These are phyloP conservation scores for Gavialis gangeticus DNA, from an alignment of 2,113 vertebrate species.

Conservation along the genomic window DNA sequence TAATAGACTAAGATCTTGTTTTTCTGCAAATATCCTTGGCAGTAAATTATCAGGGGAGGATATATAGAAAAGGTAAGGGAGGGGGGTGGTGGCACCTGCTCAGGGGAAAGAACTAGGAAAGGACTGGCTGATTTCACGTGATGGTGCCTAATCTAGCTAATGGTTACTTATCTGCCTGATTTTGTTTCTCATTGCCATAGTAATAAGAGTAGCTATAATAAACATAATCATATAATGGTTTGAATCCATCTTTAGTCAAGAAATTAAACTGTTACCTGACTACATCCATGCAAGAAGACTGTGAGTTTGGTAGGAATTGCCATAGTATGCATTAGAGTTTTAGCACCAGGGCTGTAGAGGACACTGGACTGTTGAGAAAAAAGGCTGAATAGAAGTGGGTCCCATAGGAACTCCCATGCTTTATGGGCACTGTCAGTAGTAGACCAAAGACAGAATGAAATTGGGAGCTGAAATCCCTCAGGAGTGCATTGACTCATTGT, in stretches of 20 bases:
- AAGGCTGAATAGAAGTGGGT: neutral
- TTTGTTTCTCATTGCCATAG: neutral
- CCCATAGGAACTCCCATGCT: neutral
- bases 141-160: neutral
- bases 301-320: neutral
- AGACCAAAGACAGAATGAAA: slow-evolving; percentile 17
- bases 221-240: neutral
- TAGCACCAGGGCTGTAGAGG: neutral
- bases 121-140: neutral
- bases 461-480: neutral
- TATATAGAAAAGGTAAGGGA: neutral
- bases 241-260: neutral
- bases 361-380: neutral
- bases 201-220: neutral
- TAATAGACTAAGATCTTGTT: neutral
- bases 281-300: neutral
- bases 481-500: slow-evolving; percentile 9
- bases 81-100: neutral
- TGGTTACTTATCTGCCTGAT: neutral
- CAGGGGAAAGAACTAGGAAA: neutral
- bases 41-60: neutral
- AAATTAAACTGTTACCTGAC: neutral
- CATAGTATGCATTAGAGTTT: neutral
- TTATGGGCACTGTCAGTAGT: neutral
- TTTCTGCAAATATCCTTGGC: neutral